These are phyloP conservation scores for Seriola aureovittata DNA, from an alignment of 2,113 vertebrate genomes.

Conservation along the genomic window DNA sequence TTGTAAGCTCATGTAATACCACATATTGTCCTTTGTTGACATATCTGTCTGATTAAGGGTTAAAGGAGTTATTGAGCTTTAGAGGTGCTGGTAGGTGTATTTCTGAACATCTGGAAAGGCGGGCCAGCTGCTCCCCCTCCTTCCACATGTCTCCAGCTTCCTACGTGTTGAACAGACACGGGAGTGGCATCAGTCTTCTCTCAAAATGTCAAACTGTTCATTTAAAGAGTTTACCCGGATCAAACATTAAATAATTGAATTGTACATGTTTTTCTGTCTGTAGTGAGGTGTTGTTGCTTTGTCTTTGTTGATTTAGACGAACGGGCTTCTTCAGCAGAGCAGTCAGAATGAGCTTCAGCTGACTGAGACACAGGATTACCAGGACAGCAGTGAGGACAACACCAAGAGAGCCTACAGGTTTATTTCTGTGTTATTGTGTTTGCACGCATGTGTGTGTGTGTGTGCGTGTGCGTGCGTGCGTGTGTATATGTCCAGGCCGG, in stretches of 20 bases:
- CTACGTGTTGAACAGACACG: not conserved
- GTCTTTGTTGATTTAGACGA: conserved; percentile 82
- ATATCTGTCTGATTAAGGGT: not conserved
- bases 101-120: not conserved
- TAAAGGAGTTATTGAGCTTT: not conserved
- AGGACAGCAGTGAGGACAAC: conserved; percentile 92
- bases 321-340: conserved; percentile 91
- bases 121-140: not conserved
- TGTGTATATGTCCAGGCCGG: no score
- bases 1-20: not conserved
- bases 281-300: conserved; percentile 2
- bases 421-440: not conserved
- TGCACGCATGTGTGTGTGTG: not conserved
- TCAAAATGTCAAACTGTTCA: not conserved
- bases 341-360: conserved; percentile 90
- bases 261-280: not conserved
- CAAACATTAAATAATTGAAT: not conserved
- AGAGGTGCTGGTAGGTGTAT: not conserved
- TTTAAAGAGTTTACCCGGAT: not conserved
- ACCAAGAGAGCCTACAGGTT: conserved; percentile 93
- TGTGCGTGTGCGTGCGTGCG: not conserved
- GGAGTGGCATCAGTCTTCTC: not conserved
- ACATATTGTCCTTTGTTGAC: not conserved
- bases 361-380: conserved; percentile 87
- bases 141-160: not conserved